Percentiles rank a stretch among this genome's conserved stretches.
These are phyloP conservation scores for Formicarius rufipectus DNA, from an alignment of 2,113 vertebrate species.

Conservation along the genomic window DNA sequence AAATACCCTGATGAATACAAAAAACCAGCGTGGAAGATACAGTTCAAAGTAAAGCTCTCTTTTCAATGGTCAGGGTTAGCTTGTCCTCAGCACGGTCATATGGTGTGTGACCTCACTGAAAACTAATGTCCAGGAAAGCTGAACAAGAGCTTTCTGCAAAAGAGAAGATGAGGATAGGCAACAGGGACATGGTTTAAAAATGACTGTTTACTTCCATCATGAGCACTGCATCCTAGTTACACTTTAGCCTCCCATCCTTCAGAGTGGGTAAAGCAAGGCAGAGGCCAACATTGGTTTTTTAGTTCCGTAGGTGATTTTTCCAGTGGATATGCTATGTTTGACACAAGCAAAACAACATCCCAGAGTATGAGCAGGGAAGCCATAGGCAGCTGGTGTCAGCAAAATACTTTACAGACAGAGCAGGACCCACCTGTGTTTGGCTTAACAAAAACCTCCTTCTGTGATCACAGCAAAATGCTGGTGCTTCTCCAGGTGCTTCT, in stretches of 20 bases:
- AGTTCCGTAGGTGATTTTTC: background rate
- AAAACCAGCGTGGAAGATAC: rapidly evolving
- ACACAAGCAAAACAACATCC: background rate
- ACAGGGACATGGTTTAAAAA: background rate
- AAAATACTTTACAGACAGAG: rapidly evolving
- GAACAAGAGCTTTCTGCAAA: background rate
- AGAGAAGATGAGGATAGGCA: background rate
- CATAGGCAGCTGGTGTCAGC: background rate
- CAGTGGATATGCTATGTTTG: background rate
- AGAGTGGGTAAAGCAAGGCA: background rate
- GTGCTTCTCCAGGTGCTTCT: background rate
- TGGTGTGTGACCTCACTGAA: background rate
- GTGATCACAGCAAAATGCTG: background rate
- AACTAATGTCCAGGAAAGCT: background rate
- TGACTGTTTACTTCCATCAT: background rate
- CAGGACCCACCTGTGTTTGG: background rate
- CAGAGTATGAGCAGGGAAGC: background rate
- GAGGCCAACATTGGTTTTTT: background rate
- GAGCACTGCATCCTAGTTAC: background rate
- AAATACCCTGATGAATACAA: background rate
- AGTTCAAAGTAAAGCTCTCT: background rate
- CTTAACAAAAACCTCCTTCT: background rate
- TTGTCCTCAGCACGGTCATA: background rate
- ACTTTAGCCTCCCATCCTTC: background rate
- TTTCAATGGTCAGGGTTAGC: background rate